Evolutionary conservation across 2,113 vertebrate genomes (phyloP).

Genomic region (Acanthisitta chloris): DNA sequence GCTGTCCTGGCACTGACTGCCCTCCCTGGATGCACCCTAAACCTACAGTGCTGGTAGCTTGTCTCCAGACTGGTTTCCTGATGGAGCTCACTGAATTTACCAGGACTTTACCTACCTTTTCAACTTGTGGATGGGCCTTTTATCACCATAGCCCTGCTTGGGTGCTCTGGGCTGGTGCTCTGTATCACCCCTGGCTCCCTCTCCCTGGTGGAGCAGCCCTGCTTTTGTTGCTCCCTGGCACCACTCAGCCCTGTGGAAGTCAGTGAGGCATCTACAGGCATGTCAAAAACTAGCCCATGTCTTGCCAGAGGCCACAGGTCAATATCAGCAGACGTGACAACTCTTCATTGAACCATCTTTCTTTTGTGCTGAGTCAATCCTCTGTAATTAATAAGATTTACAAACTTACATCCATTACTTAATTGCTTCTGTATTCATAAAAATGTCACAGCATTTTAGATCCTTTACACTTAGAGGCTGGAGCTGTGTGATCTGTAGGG

Average conservation of each 20-base stretch:
- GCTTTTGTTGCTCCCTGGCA: not conserved
- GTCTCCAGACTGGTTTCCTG: not conserved
- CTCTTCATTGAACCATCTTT: not conserved
- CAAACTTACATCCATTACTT: not conserved
- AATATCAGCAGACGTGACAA: not conserved
- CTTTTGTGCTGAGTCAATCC: not conserved
- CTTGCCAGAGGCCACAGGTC: not conserved
- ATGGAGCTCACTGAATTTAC: not conserved
- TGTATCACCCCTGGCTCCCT: not conserved
- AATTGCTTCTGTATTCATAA: slow-evolving; percentile 10
- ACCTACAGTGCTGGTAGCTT: not conserved
- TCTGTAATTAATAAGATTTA: slow-evolving; percentile 5
- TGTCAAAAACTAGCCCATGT: not conserved
- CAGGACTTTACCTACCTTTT: not conserved
- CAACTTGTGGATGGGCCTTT: not conserved
- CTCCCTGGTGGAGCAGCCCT: not conserved
- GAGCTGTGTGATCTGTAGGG: not conserved
- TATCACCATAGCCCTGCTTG: not conserved
- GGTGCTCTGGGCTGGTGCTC: not conserved
- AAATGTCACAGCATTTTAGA: not conserved
- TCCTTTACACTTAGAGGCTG: not conserved
- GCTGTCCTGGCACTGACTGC: not conserved
- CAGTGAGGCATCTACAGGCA: not conserved
- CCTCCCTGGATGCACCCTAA: not conserved
- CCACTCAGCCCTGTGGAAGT: not conserved